Base-by-base conservation (phyloP, 2,113 vertebrate genomes). In the Suricata suricatta region DNA sequence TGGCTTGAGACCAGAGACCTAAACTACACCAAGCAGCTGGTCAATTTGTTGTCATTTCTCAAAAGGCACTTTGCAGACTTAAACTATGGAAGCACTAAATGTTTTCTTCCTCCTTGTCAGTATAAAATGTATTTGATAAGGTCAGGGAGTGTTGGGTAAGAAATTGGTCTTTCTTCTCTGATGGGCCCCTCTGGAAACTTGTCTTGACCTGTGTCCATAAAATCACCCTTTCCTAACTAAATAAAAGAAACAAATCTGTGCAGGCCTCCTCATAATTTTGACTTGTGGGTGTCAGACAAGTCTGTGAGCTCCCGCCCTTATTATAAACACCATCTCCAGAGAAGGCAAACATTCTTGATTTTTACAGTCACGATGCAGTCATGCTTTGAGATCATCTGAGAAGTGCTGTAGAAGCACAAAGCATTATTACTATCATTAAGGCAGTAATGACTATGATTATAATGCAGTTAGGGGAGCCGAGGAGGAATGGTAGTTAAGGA, bases 371-470 rank as follows among this genome's bases (percentile, higher is more conserved):
- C 0, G 50, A 89, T 97, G 85, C 47, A 87, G 97, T 98, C 96
- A 97, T 98, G 88, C 97, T 96, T 98, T 97, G 97, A 98, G 97
- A 97, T 94, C 93, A 92, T 97, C 88, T 38, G 76, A 95, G 88
- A 97, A 97, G 76, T 86, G 94, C 98, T 97, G 77, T 35, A 38
- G 96, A 94, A 96, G 85, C 97, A 93, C 33, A 94, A 94, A 94
- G 33, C 71, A 44, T 96, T 96, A 97, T 97, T 90, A 97, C 96
- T 98, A 84, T 98, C 96, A 98, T 97, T 98, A 98, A 66, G 52
- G 52, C 85, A 89, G 88, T 97, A 96, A 98, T 94, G 85, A 98
- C 96, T 97, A 79, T 98, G 93, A 98, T 98, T 97, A 96, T 77
- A 76, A 88, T 81, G 68, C 57, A 96, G 88, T 90, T 96, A 64